Conservation (phyloP, 2,888 invertebrate genomes). For the Panzeria rudis region DNA sequence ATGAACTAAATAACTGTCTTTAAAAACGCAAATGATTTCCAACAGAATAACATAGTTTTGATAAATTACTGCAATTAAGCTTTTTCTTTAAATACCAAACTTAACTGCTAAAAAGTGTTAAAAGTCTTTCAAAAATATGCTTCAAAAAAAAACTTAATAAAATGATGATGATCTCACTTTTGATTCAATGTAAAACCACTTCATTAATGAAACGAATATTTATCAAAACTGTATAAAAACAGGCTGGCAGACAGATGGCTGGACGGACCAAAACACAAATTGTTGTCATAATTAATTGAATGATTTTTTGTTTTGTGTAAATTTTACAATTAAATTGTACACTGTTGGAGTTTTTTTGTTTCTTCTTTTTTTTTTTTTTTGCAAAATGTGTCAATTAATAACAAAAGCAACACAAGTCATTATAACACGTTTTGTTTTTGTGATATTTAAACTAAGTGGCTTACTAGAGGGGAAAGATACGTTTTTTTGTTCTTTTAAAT, state of each 20-base stretch:
- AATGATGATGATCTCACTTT: constrained; percentile 50
- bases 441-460: neutral
- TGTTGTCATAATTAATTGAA: constrained; percentile 71
- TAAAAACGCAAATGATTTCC: too few species aligned
- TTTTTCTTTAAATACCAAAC: neutral
- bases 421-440: neutral
- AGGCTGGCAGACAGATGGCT: constrained; percentile 23
- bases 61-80: too few species aligned
- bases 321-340: constrained; percentile 62
- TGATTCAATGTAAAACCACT: constrained; percentile 50
- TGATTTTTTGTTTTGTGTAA: constrained; percentile 51
- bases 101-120: constrained; percentile 5
- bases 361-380: neutral
- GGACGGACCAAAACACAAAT: constrained; percentile 36
- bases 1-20: too few species aligned
- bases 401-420: constrained; percentile 8
- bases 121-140: constrained; percentile 2
- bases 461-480: neutral
- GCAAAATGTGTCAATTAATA: constrained; percentile 63
- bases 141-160: constrained; percentile 7
- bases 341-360: neutral
- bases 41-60: too few species aligned
- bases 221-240: constrained; percentile 6
- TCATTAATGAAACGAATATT: constrained; percentile 53
- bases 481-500: neutral